Evolutionary conservation across 2,113 vertebrate species (phyloP), one percentile per base, ranked within the genome.

Genomic region (Limanda limanda): DNA sequence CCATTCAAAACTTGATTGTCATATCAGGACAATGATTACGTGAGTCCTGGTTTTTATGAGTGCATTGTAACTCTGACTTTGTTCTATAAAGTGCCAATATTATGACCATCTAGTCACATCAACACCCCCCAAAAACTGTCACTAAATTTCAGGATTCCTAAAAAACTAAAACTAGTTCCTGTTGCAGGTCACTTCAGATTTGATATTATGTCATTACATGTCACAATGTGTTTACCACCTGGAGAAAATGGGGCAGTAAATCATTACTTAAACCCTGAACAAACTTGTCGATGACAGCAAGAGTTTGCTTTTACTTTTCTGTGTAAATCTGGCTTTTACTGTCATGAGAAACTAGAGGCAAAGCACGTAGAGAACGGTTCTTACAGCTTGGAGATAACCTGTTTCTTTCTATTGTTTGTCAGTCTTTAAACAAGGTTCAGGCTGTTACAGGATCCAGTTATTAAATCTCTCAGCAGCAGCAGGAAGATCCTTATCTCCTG

Each of bases 241-340:
- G 3, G 15, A 63, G 61, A 51, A 77, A 57, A 24, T 10, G 58
- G 21, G 77, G 20, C 24, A 20, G 62, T 76, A 48, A 71, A 76
- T 81, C 35, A 71, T 79, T 27, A 18, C 52, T 18, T 27, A 57
- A 67, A 21, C 21, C 57, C 23, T 21, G 9, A 58, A 45, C 37
- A 83, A 54, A 67, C n/a, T 51, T 12, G 15, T 56, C 54, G 64
- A 27, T 2, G 2, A 15, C 21, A 52, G 14, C 51, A 2, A 47
- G 35, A 37, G 45, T 47, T 47, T 17, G 15, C 15, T 47, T 47
- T 47, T 15, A n/a, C 51, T n/a, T 10, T 8, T 52, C 7, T 52
- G 20, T n/a, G 14, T n/a, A 52, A 7, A 52, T n/a, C 51, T 20
- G 48, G 48, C 47, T 48, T 14, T 37, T 12, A 24, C 52, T 59